Base-by-base conservation (phyloP, 2,797 vertebrate species). In the Triplophysa bombifrons region DNA sequence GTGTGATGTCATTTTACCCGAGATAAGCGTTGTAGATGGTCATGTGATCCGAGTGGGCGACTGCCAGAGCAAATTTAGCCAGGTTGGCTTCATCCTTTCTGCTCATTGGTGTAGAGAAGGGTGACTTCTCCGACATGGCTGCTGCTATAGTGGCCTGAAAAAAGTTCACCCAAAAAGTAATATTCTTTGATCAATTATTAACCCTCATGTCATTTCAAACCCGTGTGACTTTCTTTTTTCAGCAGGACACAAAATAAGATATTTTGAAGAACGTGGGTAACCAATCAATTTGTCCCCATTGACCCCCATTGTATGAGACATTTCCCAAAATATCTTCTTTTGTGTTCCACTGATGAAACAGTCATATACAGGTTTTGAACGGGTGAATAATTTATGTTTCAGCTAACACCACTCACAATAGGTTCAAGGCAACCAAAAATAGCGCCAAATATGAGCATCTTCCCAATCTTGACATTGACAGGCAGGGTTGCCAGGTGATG, bases 391-490 rank as follows among this genome's bases (percentile, higher is more conserved):
- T 13, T 46, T 13, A 48, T 48, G 13, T 48, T 48, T 48, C 14
- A 48, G 46, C 3, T 48, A 48, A 61, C 58, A 0, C 8, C 16
- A 64, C 96, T 89, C 87, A 99, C 97, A 82, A 97, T 95, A 48
- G 97, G 94, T 83, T 98, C 96, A 85, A 99, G 93, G 84, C 97
- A 99, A 84, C 96, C 96, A 85, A 99, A 95, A 89, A 98, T 96
- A 83, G 96, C 97, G 41, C 96, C 96, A 38, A 98, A 99, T 88
- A 99, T 95, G 51, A 99, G 96, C 97, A 99, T 99, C 92, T 99
- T 99, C 68, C 97, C 98, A 44, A 99, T 98, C 91, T 98, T 98
- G 70, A 98, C 97, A 9, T 98, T 97, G 87, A 99, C 96, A 4
- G 98, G 98, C 88, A 99, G 89, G 44, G 93, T 93, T 17, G 97